Conservation (phyloP, 2,888 invertebrate species). For the Nomada lathburiana region DNA sequence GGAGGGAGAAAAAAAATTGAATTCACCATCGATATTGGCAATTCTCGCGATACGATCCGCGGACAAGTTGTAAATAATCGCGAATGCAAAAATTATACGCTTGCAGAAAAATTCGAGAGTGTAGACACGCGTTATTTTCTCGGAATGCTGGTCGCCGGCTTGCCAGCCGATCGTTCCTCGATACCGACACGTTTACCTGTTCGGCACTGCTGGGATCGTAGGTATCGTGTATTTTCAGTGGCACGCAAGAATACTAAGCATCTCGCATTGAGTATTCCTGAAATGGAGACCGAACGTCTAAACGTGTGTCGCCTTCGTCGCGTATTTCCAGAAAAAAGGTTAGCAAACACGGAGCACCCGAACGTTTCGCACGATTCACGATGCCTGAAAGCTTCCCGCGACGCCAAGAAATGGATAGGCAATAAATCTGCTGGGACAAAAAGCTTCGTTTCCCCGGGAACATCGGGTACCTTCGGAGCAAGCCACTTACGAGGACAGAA, state of each 20-base stretch:
- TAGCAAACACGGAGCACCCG: background rate
- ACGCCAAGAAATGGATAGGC: background rate
- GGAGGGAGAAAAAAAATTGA: background rate
- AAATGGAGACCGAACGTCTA: slow-evolving; percentile 56
- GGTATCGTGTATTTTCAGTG: slow-evolving; percentile 64
- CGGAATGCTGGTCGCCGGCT: slow-evolving; percentile 44
- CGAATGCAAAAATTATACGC: slow-evolving; percentile 6
- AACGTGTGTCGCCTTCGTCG: slow-evolving; percentile 68
- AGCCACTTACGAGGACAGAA: slow-evolving; percentile 4
- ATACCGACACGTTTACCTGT: slow-evolving; percentile 62
- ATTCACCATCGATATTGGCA: background rate
- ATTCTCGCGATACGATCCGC: background rate
- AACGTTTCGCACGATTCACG: slow-evolving; percentile 27
- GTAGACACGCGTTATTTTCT: slow-evolving; percentile 51
- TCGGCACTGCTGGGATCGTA: slow-evolving; percentile 54
- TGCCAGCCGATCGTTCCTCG: slow-evolving; percentile 62
- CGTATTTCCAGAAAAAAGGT: slow-evolving; percentile 54
- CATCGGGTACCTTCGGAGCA: background rate
- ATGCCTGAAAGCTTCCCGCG: background rate
- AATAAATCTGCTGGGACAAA: slow-evolving; percentile 6
- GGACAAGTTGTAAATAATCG: background rate
- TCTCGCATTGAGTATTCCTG: slow-evolving; percentile 66
- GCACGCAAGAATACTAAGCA: slow-evolving; percentile 63
- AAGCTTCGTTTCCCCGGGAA: background rate
- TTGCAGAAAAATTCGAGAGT: background rate